These are phyloP conservation scores for Crenuchus spilurus DNA, from an alignment of 2,797 vertebrate species.

Conservation along the genomic window DNA sequence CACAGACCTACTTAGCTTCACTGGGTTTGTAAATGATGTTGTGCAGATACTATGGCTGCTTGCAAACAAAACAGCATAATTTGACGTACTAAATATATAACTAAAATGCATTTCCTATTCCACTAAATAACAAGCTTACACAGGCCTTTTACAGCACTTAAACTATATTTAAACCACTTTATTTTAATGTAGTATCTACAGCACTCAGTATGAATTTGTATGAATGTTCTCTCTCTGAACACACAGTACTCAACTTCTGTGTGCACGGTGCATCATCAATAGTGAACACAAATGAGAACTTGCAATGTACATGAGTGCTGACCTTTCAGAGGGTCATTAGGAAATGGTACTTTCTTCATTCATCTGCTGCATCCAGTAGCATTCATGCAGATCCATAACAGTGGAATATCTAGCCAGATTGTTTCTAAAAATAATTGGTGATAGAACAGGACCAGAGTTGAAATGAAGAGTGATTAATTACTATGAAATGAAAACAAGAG, in stretches of 20 bases:
- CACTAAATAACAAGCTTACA: no score
- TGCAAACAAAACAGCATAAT: no score
- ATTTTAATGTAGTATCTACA: not conserved
- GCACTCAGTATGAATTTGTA: not conserved
- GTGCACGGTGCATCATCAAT: not conserved
- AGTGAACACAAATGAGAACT: slow-evolving; percentile 22
- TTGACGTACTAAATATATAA: no score
- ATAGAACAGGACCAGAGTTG: not conserved
- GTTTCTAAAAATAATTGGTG: no score
- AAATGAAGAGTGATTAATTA: not conserved
- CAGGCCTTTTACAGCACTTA: no score
- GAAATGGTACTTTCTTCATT: slow-evolving; percentile 16
- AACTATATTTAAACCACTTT: not conserved
- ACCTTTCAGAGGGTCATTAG: slow-evolving; percentile 41
- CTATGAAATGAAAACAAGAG: no score
- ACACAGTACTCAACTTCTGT: no score
- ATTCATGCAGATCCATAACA: slow-evolving; percentile 11
- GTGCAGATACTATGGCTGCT: no score
- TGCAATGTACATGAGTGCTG: slow-evolving; percentile 29
- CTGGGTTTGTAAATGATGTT: no score
- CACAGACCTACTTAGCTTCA: no score
- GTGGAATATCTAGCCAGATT: not conserved
- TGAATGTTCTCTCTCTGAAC: no score
- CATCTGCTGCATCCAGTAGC: slow-evolving; percentile 29
- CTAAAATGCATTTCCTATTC: no score